Evolutionary conservation across 2,113 vertebrate species (phyloP), one percentile per base, ranked within the genome.

Genomic region (Poeciliopsis turrubarensis): DNA sequence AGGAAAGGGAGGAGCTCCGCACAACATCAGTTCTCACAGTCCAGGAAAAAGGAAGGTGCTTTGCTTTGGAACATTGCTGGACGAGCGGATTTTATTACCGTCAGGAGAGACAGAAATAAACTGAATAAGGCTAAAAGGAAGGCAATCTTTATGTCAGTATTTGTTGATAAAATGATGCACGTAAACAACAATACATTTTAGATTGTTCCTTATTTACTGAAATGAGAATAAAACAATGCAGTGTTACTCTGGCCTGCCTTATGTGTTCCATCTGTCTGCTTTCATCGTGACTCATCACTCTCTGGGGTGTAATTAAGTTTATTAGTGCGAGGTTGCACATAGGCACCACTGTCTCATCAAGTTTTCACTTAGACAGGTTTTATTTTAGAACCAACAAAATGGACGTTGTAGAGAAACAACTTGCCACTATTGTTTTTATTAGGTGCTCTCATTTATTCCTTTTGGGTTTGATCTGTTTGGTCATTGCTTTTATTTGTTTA

Each of bases 271-370:
- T 89, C 39, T 81, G 76, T 68, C 69, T 86, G 75, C 65, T 79
- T 41, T 61, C 72, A 74, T n/a, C 19, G 68, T 87, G 86, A 90
- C 82, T 90, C 89, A 89, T 86, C 81, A 79, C 79, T 89, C 81
- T 88, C 68, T 3, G 7, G 74, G 79, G 69, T 77, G 64, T 80
- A 83, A 65, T 82, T 89, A 74, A 76, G 69, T 86, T 86, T 86
- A 67, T 78, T 83, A 72, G 70, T 77, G 27, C 51, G 71, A 75
- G 60, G 78, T 88, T 86, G 41, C 74, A 80, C 66, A 29, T 27
- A 75, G 70, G 51, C 80, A 69, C 68, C 67, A 64, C 73, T 72
- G 79, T 77, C 79, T 87, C 79, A 81, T 87, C 65, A 82, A 70
- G 26, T 80, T 77, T 31, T 30, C 75, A 73, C 72, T 73, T 71